These are phyloP conservation scores for Zootoca vivipara DNA, from an alignment of 2,113 vertebrate genomes.

Conservation along the genomic window DNA sequence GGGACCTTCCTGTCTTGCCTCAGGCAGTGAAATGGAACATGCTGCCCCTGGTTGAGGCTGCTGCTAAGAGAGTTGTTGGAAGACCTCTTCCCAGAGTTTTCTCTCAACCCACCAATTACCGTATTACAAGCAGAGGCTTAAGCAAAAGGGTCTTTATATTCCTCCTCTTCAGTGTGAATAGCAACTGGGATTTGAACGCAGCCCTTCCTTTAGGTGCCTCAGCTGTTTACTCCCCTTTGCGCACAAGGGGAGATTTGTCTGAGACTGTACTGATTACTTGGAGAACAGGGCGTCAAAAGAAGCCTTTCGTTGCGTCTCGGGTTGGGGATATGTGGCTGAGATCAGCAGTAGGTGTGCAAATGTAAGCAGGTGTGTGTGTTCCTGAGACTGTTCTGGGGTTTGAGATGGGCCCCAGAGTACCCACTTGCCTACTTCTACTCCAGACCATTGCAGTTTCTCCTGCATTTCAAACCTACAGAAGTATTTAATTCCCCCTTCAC, in stretches of 20 bases:
- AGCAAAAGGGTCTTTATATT: not conserved
- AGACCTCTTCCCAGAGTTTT: too few relatives aligned
- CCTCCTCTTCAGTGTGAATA: not conserved
- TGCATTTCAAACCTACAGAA: not conserved
- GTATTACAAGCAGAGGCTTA: not conserved
- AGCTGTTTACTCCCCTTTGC: not conserved
- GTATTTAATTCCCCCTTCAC: not conserved
- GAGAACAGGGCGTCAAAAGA: too few relatives aligned
- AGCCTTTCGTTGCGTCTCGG: not conserved
- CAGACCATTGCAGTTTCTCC: not conserved
- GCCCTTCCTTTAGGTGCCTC: not conserved
- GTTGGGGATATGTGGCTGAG: not conserved
- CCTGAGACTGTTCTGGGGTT: not conserved
- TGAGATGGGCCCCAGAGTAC: too few relatives aligned
- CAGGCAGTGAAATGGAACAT: too few relatives aligned
- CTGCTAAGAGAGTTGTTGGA: too few relatives aligned
- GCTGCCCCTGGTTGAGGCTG: too few relatives aligned
- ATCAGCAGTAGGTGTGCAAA: not conserved
- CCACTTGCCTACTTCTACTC: too few relatives aligned
- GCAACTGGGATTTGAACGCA: not conserved
- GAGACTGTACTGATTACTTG: not conserved
- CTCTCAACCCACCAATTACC: not conserved
- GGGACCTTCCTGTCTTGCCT: too few relatives aligned
- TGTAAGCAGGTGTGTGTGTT: not conserved
- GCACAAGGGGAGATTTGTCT: not conserved